Base-by-base conservation (phyloP, 2,113 vertebrate genomes). In the Pelecanus crispus region DNA sequence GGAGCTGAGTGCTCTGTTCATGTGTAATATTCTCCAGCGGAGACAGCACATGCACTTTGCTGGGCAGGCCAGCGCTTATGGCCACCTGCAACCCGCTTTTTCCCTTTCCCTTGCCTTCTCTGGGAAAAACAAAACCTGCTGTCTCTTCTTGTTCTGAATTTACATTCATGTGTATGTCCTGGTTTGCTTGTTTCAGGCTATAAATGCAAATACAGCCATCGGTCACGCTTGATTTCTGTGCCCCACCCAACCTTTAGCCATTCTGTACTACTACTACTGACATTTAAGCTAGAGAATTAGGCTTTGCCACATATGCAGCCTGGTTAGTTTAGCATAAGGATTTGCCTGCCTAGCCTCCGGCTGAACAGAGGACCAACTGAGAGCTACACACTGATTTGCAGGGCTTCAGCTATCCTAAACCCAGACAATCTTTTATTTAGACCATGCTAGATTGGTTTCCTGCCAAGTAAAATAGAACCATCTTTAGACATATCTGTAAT, bases 31-130 rank as follows among this genome's bases (percentile, higher is more conserved):
- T 94, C 94, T 97, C 86, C 86, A 88, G 86, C 49, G 49, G 96
- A 95, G 95, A 95, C 44, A 86, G 97, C 96, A 94, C 92, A 34
- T 92, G 96, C 96, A 96, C 96, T 96, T 96, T 95, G 96, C 96
- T 96, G 96, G 88, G 91, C 95, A 94, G 86, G 94, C 92, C 91
- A 94, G 88, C 15, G 0, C 77, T 84, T 81, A 72, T 1, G 12
- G 73, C 58, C 86, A 82, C 88, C 80, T 95, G 61, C 65, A 84
- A 84, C 38, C 38, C 17, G 40, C 58, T 65, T 68, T 7, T 71
- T 50, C 68, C 22, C 63, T 75, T 74, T 86, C 68, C 86, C 63
- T 88, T 0, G 0, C 40, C 47, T 86, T 95, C 52, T 87, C 26
- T 63, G 58, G 59, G 61, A 66, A 78, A 83, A 91, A 40, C 0